Percentiles rank a stretch among this genome's conserved stretches.
phyloP scores from a whole-genome alignment of 1,140 invertebrate species.

The Drosophila sproati region DNA sequence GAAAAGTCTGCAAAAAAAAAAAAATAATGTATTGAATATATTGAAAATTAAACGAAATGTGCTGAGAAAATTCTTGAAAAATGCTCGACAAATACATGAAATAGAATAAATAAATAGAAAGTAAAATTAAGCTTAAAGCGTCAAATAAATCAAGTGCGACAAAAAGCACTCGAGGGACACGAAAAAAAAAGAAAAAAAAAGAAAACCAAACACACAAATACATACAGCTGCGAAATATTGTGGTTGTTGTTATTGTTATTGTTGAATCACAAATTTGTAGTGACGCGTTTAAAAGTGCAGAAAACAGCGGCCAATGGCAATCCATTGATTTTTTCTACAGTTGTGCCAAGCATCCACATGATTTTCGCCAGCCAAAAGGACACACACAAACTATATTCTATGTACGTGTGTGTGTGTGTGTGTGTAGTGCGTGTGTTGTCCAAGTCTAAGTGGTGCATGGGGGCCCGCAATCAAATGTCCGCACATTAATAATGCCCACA shows the following conservation, averaged over 20 bases:
- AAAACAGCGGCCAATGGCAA: slow-evolving; percentile 64
- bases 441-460: slow-evolving; percentile 47
- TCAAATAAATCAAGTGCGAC: slow-evolving; percentile 77
- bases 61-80: slow-evolving; percentile 21
- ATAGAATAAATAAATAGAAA: slow-evolving; percentile 32
- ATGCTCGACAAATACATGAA: slow-evolving; percentile 43
- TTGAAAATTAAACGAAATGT: slow-evolving; percentile 29
- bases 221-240: slow-evolving; percentile 38
- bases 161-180: slow-evolving; percentile 25
- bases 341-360: not conserved
- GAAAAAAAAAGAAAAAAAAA: slow-evolving; percentile 4
- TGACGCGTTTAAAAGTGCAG: slow-evolving; percentile 79
- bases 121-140: slow-evolving; percentile 58
- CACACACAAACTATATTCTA: slow-evolving; percentile 4
- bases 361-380: slow-evolving; percentile 19
- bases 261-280: slow-evolving; percentile 53
- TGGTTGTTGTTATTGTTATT: not conserved
- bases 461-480: slow-evolving; percentile 44
- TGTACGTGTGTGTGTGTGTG: not conserved
- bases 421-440: not conserved
- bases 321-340: slow-evolving; percentile 75
- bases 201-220: slow-evolving; percentile 19
- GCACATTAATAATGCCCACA: slow-evolving; percentile 44
- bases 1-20: not conserved
- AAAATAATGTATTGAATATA: not conserved